Evolutionary conservation across 2,113 vertebrate species (phyloP).

Genomic region (Pseudopipra pipra): DNA sequence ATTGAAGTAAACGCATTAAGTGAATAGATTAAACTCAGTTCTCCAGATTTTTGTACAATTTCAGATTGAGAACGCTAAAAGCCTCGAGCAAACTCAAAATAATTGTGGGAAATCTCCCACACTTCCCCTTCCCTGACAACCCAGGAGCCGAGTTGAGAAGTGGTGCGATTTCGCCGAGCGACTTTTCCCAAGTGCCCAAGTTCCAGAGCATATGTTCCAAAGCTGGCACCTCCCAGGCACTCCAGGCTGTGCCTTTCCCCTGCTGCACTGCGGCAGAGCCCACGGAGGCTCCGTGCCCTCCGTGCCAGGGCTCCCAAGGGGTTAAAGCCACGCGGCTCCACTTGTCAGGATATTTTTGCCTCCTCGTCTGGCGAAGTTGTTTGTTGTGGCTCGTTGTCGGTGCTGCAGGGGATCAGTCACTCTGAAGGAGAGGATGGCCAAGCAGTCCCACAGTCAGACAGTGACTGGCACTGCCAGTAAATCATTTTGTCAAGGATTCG

Average conservation of each 20-base stretch:
- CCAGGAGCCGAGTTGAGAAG: not conserved
- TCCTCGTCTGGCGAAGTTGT: not conserved
- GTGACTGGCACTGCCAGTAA: conserved; percentile 64
- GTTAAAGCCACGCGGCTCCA: conserved; percentile 28
- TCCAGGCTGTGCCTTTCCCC: not conserved
- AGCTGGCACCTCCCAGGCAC: not conserved
- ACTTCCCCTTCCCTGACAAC: not conserved
- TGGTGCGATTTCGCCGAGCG: not conserved
- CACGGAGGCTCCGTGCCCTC: not conserved
- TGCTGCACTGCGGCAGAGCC: not conserved
- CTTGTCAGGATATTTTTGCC: conserved; percentile 54
- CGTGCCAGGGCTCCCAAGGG: not conserved
- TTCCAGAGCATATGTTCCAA: not conserved
- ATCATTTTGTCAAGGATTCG: conserved; percentile 58
- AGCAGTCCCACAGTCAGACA: conserved; percentile 48
- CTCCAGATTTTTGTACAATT: not conserved
- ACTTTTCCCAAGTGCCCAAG: not conserved
- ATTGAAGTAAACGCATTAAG: not conserved
- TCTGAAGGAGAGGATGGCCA: conserved; percentile 42
- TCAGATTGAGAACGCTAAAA: not conserved
- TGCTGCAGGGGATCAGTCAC: conserved; percentile 50
- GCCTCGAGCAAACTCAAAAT: not conserved
- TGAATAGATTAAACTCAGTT: not conserved
- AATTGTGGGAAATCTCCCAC: not conserved
- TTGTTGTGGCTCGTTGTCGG: conserved; percentile 34